Base-by-base conservation (phyloP, 2,888 invertebrate species). In the Andrena bucephala region DNA sequence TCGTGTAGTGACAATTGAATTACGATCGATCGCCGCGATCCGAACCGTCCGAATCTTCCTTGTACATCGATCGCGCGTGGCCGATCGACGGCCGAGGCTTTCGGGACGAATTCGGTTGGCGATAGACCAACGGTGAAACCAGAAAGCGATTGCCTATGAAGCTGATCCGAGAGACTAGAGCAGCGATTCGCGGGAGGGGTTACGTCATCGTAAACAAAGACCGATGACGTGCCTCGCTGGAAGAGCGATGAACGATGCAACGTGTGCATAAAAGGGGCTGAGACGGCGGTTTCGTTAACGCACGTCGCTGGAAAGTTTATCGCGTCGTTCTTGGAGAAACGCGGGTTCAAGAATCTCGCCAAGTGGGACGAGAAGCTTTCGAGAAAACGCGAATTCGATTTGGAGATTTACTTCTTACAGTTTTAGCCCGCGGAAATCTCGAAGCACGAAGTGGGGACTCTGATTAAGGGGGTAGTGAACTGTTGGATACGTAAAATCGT, bases 271-370 rank as follows among this genome's bases (percentile, higher is more conserved):
- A 60, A 75, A 75, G 60, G 74, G 67, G 24, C 31, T 63, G 29
- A 50, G 50, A 29, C 7, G 42, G 2, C 59, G 42, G 48, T 67
- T 75, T 68, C 59, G 68, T 68, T 59, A 59, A 33, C 59, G 57
- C 68, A 50, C 74, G 74, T 59, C 57, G 59, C 48, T 69, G 52
- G 69, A 75, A 75, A 75, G 75, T 75, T 75, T 75, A 69, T 69
- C 60, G 60, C 69, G 62, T 29, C 67, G 57, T 68, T 75, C 68
- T 59, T 48, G 57, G 60, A 20, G 74, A 68, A 68, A 68, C 74
- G 68, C 57, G 24, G 57, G 10, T 20, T 57, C 20, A 57, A 57
- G 57, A 50, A 68, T 75, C 69, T 69, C 75, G 50, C 24, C 42
- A 75, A 62, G 52, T 69, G 60, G 69, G 33, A 42, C 69, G 69